Evolutionary conservation across 2,888 invertebrate genomes (phyloP).

Genomic region (Campoplex nolae): DNA sequence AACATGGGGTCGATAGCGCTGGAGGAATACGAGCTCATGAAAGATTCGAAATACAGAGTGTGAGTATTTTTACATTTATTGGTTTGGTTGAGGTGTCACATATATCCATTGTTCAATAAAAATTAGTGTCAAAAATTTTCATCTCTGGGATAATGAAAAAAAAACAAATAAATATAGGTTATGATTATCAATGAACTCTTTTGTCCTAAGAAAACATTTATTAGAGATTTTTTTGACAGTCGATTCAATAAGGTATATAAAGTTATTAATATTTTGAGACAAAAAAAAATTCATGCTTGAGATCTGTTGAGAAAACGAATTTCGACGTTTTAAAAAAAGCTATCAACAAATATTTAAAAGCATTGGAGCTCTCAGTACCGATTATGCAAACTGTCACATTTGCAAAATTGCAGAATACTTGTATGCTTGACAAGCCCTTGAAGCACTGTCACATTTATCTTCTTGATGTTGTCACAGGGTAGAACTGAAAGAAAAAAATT

Average conservation of each 20-base stretch:
- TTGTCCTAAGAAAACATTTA: background rate
- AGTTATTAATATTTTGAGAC: background rate
- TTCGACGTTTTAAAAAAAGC: no score
- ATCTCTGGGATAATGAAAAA: background rate
- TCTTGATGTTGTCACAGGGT: no score
- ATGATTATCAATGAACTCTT: background rate
- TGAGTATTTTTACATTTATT: slow-evolving; percentile 79
- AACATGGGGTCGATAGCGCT: slow-evolving; percentile 86
- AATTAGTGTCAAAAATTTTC: background rate
- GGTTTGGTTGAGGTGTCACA: background rate
- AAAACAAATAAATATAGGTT: background rate
- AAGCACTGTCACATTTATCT: no score
- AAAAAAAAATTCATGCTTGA: background rate
- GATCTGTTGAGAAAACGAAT: no score
- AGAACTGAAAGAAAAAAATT: no score
- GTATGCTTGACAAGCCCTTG: no score
- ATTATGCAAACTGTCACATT: no score
- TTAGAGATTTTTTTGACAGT: background rate
- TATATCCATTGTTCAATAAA: background rate
- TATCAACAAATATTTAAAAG: no score
- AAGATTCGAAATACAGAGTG: slow-evolving; percentile 93
- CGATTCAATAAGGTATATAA: background rate
- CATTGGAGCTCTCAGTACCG: no score
- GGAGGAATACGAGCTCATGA: slow-evolving; percentile 93
- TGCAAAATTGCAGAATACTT: no score